Evolutionary conservation across 2,888 invertebrate genomes (phyloP), one percentile per base, ranked within the genome.

Genomic region (Volucella zonaria): DNA sequence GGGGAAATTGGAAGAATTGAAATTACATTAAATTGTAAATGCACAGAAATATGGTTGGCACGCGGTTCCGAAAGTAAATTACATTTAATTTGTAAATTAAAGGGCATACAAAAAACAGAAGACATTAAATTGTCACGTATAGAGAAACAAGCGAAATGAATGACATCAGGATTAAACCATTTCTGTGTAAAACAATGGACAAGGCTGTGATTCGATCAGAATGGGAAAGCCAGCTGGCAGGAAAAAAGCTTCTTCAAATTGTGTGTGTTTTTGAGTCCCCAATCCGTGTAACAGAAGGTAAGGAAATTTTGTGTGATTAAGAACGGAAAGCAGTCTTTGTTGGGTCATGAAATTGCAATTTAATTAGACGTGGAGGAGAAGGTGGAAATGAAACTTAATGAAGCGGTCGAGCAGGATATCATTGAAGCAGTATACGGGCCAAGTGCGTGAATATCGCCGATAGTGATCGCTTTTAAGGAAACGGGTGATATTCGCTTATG

Each of bases 381-480:
- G 58, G 85, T 87, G 15, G 73, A 49, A 9, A n/a, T 9, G 14
- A 70, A 83, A 77, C 10, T 88, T 12, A 80, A 11, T 89, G 18
- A 18, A 18, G 18, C 18, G 18, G 18, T 18, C 1, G 18, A 18
- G 1, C 18, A 18, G 18, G 18, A 89, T 61, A 90, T 90, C 49
- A 90, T 90, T 56, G 89, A 90, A 86, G 83, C 79, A 61, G 89
- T 90, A 10, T 82, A 76, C 15, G 88, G 87, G 52, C 89, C 89
- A 23, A 88, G 89, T 43, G 47, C 71, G 40, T 91, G 90, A 89
- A 87, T 91, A 79, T 89, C 90, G 86, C 88, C 90, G 9, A 88
- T 91, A 8, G 89, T 90, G 3, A 78, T 89, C 38, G 88, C 89
- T 14, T 88, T 89, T 51, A 89, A 90, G 74, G 86, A 86, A 56